Evolutionary conservation across 2,888 invertebrate species (phyloP), one percentile per base, ranked within the genome.

Genomic region (Labia minor): DNA sequence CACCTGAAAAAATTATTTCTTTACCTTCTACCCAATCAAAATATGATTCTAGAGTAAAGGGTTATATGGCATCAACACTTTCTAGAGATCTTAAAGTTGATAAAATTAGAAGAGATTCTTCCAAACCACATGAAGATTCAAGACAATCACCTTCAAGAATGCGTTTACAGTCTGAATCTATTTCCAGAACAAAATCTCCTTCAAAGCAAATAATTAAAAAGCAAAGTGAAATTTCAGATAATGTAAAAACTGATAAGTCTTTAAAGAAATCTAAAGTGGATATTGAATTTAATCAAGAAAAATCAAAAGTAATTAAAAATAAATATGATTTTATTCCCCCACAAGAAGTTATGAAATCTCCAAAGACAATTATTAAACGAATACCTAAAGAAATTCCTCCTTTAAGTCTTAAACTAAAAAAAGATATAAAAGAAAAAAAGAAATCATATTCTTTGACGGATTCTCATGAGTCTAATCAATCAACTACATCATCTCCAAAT

Each of bases 41-140:
- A 33, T 33, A 33, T 62, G 62, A 37, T 10, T 37, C 66, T 14
- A 37, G 64, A 49, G 61, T 65, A 19, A 71, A 74, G 66, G 81
- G 83, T 62, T 85, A 84, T 70, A 84, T 84, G 84, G 81, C 81
- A 70, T 83, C 84, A 0, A 85, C 85, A 20, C 73, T 84, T 61
- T 82, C 84, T 0, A 76, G 83, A 70, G 80, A 80, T 72, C 77
- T 82, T 74, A 83, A 83, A 73, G 78, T 80, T 61, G 81, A 80
- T 11, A 78, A 70, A 65, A 63, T 64, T 18, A 65, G 20, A 37
- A 10, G 61, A 67, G 8, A 67, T 11, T 6, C 33, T 8, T 8
- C 33, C 11, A 33, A 33, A 33, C 11, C 11, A 8, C 33, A 11
- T 11, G 33, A 33, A 11, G 33, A 33, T 8, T 33, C 33, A 8